Evolutionary conservation across 2,888 invertebrate genomes (phyloP).

Genomic region (Erannis defoliaria): DNA sequence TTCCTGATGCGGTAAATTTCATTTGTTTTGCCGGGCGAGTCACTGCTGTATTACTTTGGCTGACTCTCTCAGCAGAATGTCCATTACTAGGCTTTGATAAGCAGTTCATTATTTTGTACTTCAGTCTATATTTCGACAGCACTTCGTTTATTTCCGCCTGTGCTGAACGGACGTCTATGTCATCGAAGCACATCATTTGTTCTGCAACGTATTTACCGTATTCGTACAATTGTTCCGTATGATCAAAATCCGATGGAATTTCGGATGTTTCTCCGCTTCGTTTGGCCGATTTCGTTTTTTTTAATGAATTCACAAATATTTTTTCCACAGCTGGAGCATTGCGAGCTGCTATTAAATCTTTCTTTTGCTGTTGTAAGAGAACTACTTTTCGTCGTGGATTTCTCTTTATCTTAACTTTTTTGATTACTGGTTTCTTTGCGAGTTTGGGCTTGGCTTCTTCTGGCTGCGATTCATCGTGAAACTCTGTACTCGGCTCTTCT

Average conservation of each 20-base stretch:
- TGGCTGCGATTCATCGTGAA: constrained; percentile 3
- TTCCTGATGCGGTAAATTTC: too few relatives aligned
- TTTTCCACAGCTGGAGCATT: constrained; percentile 1
- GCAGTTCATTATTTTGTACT: constrained; percentile 16
- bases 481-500: background rate
- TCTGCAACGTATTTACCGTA: constrained; percentile 17
- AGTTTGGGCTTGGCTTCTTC: background rate
- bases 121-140: constrained; percentile 1
- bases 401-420: background rate
- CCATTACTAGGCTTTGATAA: background rate
- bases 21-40: background rate
- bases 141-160: constrained; percentile 12
- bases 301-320: background rate
- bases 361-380: background rate
- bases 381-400: constrained; percentile 4
- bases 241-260: background rate
- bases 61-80: background rate
- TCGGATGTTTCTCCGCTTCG: background rate
- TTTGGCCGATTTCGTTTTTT: background rate
- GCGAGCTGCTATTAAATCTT: background rate
- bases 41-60: background rate
- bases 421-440: background rate
- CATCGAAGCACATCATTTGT: constrained; percentile 7
- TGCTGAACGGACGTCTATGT: constrained; percentile 1
- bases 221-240: constrained; percentile 12